Evolutionary conservation across 2,888 invertebrate species (phyloP), one percentile per base, ranked within the genome.

Genomic region (Morpho helenor): DNA sequence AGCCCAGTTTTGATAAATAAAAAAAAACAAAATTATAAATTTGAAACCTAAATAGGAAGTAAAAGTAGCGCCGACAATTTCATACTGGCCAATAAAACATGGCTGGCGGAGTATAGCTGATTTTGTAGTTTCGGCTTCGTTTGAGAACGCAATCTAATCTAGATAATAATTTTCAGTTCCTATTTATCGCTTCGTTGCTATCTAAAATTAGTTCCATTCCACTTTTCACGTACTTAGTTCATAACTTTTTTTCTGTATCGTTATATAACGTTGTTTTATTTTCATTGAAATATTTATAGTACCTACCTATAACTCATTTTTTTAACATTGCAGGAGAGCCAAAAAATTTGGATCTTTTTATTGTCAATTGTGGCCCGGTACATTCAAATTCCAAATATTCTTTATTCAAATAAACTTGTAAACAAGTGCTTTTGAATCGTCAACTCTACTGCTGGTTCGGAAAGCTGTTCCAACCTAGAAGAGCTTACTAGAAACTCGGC

Each of bases 81-180:
- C 7, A 44, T 45, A 52, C 39, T 7, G 31, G 6, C 52, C 10
- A 39, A 45, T 53, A 41, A 7, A 46, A 53, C 8, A 53, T 39
- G 44, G 44, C 40, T 43, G 44, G 44, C 48, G 40, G 44, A 56
- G 57, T 52, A 68, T 60, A 66, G 70, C 71, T 71, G 71, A 73
- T 70, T 66, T 59, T 53, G 63, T 57, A 60, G 65, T 62, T 66
- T 64, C 65, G 69, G 74, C 76, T 74, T 69, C 73, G 71, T 63
- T 70, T 67, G 68, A 61, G 68, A 73, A 74, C 80, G 80, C 81
- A 82, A 83, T 84, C 74, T 75, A 82, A 83, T 84, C 75, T 75
- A 79, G 77, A 81, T 84, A 83, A 85, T 84, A 84, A 87, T 83
- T 84, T 83, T 85, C 79, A 69, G 73, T 71, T 73, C 72, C 64